These are phyloP conservation scores for Urophycis tenuis DNA, from an alignment of 2,797 vertebrate species.

Conservation along the genomic window DNA sequence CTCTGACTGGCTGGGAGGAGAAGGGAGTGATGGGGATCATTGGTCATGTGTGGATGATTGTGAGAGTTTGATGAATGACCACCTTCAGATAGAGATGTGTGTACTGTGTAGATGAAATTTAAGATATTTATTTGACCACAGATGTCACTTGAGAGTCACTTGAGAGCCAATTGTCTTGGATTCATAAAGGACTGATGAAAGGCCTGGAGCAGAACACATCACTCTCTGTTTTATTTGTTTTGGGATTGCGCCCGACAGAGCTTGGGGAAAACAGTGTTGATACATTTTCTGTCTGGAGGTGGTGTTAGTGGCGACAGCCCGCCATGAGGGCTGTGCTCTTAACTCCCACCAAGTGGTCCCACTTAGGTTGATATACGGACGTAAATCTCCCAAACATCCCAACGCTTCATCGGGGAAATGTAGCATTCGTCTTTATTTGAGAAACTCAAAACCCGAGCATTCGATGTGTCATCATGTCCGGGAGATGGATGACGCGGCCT, in stretches of 20 bases:
- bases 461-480: constrained; percentile 25
- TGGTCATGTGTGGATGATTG: constrained; percentile 12
- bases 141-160: background rate
- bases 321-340: constrained; percentile 40
- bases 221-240: constrained; percentile 10
- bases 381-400: background rate
- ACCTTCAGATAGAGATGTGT: constrained; percentile 13
- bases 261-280: constrained; percentile 21
- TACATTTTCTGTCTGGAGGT: constrained; percentile 34
- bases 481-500: constrained; percentile 13
- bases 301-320: constrained; percentile 24
- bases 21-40: constrained; percentile 16
- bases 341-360: constrained; percentile 15
- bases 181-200: background rate
- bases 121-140: constrained; percentile 5
- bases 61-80: constrained; percentile 8
- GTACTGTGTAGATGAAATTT: background rate
- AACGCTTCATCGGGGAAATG: background rate
- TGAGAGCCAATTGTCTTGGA: background rate
- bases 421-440: constrained; percentile 24
- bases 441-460: constrained; percentile 24
- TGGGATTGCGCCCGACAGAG: constrained; percentile 5
- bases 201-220: background rate
- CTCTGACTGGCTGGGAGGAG: constrained; percentile 25
- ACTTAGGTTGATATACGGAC: background rate